Conservation (phyloP, 2,888 invertebrate species). For the Ptilodon capucinus region DNA sequence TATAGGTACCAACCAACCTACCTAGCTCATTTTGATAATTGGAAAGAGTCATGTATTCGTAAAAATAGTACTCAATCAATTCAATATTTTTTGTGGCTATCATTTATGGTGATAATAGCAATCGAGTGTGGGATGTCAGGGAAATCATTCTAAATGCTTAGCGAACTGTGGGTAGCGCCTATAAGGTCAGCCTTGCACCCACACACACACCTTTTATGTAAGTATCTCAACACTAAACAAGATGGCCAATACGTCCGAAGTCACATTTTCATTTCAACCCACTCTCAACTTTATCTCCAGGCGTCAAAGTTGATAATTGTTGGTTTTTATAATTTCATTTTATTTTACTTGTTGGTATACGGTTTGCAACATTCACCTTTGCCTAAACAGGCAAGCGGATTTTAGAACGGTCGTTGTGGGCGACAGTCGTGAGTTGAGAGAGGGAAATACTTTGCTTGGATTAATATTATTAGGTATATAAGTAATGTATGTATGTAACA, state of each 20-base stretch:
- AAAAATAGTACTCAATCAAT: not conserved
- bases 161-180: conserved; percentile 73
- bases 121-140: conserved; percentile 66
- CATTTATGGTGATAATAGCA: conserved; percentile 64
- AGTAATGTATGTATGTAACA: too few relatives aligned
- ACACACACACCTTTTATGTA: conserved; percentile 74
- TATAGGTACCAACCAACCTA: too few relatives aligned
- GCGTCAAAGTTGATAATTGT: conserved; percentile 14
- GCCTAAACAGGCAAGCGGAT: conserved; percentile 80
- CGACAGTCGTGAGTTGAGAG: conserved; percentile 50
- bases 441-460: conserved; percentile 49
- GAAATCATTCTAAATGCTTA: conserved; percentile 75
- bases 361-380: conserved; percentile 80
- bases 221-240: conserved; percentile 65
- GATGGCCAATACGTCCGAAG: conserved; percentile 38
- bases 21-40: too few relatives aligned
- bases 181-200: conserved; percentile 82
- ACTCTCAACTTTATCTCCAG: conserved; percentile 30
- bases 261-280: conserved; percentile 11
- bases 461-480: not conserved
- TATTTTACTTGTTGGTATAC: conserved; percentile 40
- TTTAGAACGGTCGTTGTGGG: conserved; percentile 76
- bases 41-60: not conserved
- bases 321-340: conserved; percentile 17
- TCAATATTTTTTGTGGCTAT: conserved; percentile 28